phyloP scores from a whole-genome alignment of 2,113 vertebrate species.

The Paratilapia polleni region DNA sequence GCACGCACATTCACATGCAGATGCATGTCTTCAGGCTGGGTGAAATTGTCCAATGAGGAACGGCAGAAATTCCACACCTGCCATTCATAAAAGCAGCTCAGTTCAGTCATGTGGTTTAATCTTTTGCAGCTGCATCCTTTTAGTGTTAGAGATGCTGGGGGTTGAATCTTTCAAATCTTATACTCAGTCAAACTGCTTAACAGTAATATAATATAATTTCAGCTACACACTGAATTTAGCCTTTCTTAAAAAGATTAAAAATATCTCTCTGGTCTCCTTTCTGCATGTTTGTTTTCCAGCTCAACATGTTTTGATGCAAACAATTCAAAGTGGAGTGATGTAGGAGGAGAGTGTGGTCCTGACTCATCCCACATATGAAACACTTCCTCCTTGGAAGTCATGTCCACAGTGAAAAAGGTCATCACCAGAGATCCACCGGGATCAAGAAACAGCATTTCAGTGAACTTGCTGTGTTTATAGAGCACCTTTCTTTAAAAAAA shows the following conservation, averaged over 20 bases:
- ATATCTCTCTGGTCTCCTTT: background rate
- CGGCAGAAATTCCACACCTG: conserved; percentile 44
- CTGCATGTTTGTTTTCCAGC: background rate
- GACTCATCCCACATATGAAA: background rate
- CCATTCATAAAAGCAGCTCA: conserved; percentile 24
- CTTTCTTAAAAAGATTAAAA: background rate
- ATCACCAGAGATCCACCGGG: background rate
- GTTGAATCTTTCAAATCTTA: background rate
- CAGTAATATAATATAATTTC: background rate
- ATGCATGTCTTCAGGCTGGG: conserved; percentile 32
- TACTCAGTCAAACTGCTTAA: background rate
- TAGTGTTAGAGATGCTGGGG: background rate
- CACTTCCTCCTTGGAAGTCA: background rate
- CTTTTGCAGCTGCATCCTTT: conserved; percentile 41
- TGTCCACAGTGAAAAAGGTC: background rate
- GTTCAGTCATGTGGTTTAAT: conserved; percentile 37
- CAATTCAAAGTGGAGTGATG: background rate
- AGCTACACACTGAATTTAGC: background rate
- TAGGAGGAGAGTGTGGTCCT: conserved; percentile 1
- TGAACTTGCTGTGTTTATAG: background rate
- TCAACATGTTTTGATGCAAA: conserved; percentile 1
- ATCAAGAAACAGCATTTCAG: background rate
- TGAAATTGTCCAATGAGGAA: conserved; percentile 13
- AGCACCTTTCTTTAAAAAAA: background rate
- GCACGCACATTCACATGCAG: conserved; percentile 26